phyloP scores from a whole-genome alignment of 2,797 vertebrate species.

The Trachurus trachurus region DNA sequence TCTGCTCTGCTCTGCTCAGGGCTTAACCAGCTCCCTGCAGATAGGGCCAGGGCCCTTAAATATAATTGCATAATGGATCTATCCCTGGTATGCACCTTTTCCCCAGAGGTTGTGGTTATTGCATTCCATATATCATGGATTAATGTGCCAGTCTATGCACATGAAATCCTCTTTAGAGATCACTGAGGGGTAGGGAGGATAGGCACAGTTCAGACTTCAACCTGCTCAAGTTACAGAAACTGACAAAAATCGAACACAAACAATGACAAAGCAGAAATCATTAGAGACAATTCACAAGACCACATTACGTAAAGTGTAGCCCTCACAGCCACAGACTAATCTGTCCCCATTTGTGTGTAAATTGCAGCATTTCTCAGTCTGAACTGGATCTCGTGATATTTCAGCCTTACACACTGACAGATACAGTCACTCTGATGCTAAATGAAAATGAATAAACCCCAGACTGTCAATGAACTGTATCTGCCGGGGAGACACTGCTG shows the following conservation, averaged over 20 bases:
- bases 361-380: background rate
- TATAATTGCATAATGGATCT: conserved; percentile 53
- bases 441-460: conserved; percentile 1
- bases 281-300: background rate
- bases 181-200: background rate
- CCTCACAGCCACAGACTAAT: background rate
- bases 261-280: conserved; percentile 37
- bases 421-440: background rate
- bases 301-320: background rate
- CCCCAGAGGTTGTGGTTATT: conserved; percentile 67
- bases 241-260: conserved; percentile 1
- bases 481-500: background rate
- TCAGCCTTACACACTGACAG: background rate
- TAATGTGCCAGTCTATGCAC: conserved; percentile 78
- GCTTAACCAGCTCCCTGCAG: conserved; percentile 39
- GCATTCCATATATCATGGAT: conserved; percentile 83
- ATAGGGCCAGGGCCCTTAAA: conserved; percentile 27
- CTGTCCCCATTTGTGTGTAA: background rate
- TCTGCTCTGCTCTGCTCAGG: conserved; percentile 9
- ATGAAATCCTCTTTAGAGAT: conserved; percentile 83
- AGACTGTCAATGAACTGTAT: background rate
- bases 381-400: conserved; percentile 6
- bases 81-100: conserved; percentile 38
- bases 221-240: conserved; percentile 16
- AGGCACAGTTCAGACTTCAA: background rate